Percentiles rank a stretch among this genome's conserved stretches.
phyloP scores from a whole-genome alignment of 2,888 invertebrate species.

The Oligia strigilis region DNA sequence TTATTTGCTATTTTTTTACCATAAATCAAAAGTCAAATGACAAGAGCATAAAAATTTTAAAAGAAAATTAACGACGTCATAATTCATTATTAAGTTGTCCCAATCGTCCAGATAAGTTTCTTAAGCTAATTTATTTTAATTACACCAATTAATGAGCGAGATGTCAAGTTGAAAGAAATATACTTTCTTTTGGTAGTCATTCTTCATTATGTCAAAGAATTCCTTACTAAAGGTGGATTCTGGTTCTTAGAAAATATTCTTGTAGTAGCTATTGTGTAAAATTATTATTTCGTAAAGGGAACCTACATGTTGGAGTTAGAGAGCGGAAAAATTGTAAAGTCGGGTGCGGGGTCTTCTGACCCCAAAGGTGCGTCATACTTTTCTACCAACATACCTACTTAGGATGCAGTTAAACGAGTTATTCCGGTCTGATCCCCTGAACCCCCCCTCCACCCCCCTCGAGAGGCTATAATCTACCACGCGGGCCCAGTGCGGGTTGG shows the following conservation, averaged over 20 bases:
- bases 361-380: too few species aligned
- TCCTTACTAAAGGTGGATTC: constrained; percentile 1
- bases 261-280: constrained; percentile 11
- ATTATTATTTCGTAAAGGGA: constrained; percentile 12
- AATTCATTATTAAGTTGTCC: constrained; percentile 55
- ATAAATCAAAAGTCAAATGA: neutral
- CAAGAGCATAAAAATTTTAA: neutral
- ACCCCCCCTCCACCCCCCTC: too few species aligned
- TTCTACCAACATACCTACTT: too few species aligned
- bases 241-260: constrained; percentile 21
- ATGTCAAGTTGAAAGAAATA: constrained; percentile 32
- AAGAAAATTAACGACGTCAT: constrained; percentile 39
- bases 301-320: neutral
- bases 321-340: too few species aligned
- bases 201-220: constrained; percentile 26
- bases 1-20: neutral
- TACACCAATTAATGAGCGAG: constrained; percentile 34
- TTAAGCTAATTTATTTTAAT: constrained; percentile 54
- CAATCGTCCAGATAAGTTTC: constrained; percentile 47
- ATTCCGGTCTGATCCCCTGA: too few species aligned
- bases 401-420: too few species aligned
- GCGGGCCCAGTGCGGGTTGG: neutral
- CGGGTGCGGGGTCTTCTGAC: too few species aligned
- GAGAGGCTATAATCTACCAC: too few species aligned
- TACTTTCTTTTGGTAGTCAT: constrained; percentile 15